These are phyloP conservation scores for Hymenopus coronatus DNA, from an alignment of 2,888 invertebrate genomes.

Conservation along the genomic window DNA sequence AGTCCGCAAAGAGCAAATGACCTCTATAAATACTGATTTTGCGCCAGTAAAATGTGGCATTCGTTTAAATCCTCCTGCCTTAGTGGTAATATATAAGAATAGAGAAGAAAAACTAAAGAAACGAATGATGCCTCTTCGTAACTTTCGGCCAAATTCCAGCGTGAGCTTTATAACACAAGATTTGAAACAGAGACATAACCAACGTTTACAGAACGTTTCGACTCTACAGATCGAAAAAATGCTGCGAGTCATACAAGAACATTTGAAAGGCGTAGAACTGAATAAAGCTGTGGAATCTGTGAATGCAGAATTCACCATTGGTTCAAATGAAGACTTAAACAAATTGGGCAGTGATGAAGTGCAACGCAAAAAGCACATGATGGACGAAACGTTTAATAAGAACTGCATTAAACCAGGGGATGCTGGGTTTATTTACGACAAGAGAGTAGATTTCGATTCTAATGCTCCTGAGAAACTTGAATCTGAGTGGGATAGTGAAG, in stretches of 20 bases:
- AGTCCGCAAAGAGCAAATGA: not conserved
- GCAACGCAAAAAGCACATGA: slow-evolving; percentile 48
- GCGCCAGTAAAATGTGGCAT: slow-evolving; percentile 27
- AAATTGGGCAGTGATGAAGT: slow-evolving; percentile 46
- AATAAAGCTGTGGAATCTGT: slow-evolving; percentile 44
- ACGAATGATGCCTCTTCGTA: slow-evolving; percentile 49
- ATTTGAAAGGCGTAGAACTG: slow-evolving; percentile 45
- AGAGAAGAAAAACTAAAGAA: slow-evolving; percentile 41
- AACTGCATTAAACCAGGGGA: slow-evolving; percentile 48
- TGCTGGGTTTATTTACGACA: slow-evolving; percentile 49
- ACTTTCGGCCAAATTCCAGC: slow-evolving; percentile 46
- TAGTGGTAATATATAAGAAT: slow-evolving; percentile 30
- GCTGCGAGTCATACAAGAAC: slow-evolving; percentile 48
- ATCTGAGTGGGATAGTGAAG: slow-evolving; percentile 46
- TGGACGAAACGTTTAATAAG: slow-evolving; percentile 49
- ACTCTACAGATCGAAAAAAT: slow-evolving; percentile 47
- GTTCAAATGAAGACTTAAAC: slow-evolving; percentile 51
- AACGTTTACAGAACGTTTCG: slow-evolving; percentile 44
- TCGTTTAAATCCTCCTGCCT: slow-evolving; percentile 25
- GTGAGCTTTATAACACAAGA: slow-evolving; percentile 43
- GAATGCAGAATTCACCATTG: slow-evolving; percentile 44
- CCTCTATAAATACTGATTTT: not conserved
- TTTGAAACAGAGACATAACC: slow-evolving; percentile 45
- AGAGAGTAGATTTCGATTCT: slow-evolving; percentile 46
- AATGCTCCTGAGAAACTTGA: slow-evolving; percentile 39